A percentile compares a stretch with the other conserved stretches of the same genome.
Evolutionary conservation across 92 coral and sea anemone genomes (phyloP).

Genomic region (Porites rus): DNA sequence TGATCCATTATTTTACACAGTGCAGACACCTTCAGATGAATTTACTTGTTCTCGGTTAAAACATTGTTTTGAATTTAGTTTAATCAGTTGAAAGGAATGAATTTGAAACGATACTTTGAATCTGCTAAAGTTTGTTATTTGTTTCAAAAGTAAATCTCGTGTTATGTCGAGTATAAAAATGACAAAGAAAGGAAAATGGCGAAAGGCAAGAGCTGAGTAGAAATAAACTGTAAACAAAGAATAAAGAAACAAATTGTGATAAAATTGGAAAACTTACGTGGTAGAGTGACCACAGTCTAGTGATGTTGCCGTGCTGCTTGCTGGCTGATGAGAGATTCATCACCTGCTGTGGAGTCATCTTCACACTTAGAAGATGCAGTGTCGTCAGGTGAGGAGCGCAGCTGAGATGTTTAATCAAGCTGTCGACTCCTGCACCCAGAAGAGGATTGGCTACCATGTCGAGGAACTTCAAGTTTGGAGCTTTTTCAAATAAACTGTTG

Average conservation of each 20-base stretch:
- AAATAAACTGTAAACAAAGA: background rate
- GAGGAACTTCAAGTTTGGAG: background rate
- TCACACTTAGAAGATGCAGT: background rate
- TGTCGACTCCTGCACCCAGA: background rate
- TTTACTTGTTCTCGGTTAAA: no score
- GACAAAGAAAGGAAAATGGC: background rate
- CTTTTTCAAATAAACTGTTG: background rate
- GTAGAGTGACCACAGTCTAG: background rate
- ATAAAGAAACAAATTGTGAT: background rate
- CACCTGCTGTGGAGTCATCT: background rate
- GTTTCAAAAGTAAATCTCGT: background rate
- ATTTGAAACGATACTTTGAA: background rate
- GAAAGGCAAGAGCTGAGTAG: background rate
- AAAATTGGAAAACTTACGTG: conserved; percentile 8
- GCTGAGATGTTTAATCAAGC: background rate
- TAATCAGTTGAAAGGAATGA: background rate
- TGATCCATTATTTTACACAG: no score
- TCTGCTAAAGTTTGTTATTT: background rate
- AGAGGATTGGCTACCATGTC: background rate
- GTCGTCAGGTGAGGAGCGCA: background rate
- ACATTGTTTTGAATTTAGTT: no score
- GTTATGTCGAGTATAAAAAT: background rate
- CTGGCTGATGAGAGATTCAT: background rate
- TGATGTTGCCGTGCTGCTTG: background rate
- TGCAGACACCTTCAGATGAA: no score